phyloP scores from a whole-genome alignment of 2,797 vertebrate species.

The Eidolon dupreanum region DNA sequence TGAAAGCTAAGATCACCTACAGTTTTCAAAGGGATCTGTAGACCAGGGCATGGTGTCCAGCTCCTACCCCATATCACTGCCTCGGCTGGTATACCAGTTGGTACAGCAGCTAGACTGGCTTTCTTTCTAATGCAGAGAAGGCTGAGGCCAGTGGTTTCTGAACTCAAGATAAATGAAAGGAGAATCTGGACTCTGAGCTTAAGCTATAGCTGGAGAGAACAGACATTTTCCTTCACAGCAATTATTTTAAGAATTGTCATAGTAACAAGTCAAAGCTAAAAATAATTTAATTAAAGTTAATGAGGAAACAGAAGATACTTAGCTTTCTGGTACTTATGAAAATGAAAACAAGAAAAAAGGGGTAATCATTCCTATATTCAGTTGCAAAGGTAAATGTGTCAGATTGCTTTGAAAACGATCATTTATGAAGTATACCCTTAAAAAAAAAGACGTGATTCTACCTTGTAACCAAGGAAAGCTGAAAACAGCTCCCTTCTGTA shows the following conservation, averaged over 20 bases:
- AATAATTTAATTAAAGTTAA: conserved; percentile 51
- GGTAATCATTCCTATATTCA: not conserved
- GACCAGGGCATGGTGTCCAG: not conserved
- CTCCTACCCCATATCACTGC: not conserved
- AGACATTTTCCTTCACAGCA: not conserved
- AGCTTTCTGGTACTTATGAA: conserved; percentile 11
- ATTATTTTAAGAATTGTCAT: not conserved
- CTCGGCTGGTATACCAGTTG: not conserved
- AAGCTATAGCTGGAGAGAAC: not conserved
- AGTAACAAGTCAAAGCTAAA: conserved; percentile 49
- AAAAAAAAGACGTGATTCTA: not conserved
- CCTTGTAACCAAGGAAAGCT: not conserved
- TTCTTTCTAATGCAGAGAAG: not conserved
- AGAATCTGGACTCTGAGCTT: not conserved
- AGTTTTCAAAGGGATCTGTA: not conserved
- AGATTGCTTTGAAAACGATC: not conserved
- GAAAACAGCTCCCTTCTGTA: not conserved
- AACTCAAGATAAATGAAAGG: not conserved
- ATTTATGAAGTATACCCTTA: not conserved
- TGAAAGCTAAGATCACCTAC: not conserved
- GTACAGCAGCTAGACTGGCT: not conserved
- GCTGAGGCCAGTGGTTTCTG: not conserved
- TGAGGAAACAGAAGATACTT: conserved; percentile 17
- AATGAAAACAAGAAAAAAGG: not conserved
- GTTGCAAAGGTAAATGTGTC: not conserved